Percentiles rank a stretch among this genome's conserved stretches.
Evolutionary conservation across 2,888 invertebrate species (phyloP).

Genomic region (Ectemnius continuus): DNA sequence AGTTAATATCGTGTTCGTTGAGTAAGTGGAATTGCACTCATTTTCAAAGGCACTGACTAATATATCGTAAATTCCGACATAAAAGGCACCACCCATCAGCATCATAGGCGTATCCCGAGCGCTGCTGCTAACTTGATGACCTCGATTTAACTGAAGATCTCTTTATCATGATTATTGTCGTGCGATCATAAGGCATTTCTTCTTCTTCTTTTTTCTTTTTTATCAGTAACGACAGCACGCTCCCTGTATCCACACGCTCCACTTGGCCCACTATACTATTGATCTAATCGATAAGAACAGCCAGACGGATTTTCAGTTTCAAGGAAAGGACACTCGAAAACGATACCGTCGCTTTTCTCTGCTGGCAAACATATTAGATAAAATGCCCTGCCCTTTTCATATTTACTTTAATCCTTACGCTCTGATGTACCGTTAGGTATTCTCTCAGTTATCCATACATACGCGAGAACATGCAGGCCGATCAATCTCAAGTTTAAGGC

Average conservation of each 20-base stretch:
- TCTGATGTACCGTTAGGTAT: constrained; percentile 32
- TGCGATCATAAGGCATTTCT: not conserved
- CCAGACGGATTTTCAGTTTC: not conserved
- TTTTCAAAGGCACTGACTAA: too few relatives aligned
- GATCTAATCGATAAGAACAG: constrained; percentile 20
- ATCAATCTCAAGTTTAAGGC: constrained; percentile 5
- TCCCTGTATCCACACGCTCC: too few relatives aligned
- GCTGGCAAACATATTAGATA: constrained; percentile 50
- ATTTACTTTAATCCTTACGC: constrained; percentile 22
- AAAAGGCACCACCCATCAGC: too few relatives aligned
- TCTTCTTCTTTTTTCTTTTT: too few relatives aligned
- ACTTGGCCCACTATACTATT: not conserved
- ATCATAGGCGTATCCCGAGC: not conserved
- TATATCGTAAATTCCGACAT: too few relatives aligned
- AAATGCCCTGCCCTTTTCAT: constrained; percentile 41
- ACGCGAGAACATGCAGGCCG: not conserved
- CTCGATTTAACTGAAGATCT: not conserved
- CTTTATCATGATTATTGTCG: not conserved
- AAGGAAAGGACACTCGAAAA: constrained; percentile 24
- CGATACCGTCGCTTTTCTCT: constrained; percentile 40
- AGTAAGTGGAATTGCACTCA: too few relatives aligned
- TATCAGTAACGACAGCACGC: too few relatives aligned
- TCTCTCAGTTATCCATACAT: not conserved
- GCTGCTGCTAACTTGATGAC: not conserved
- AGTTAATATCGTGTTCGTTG: too few relatives aligned